Conservation (phyloP, 2,113 vertebrate species). For the Peucedramus taeniatus region DNA sequence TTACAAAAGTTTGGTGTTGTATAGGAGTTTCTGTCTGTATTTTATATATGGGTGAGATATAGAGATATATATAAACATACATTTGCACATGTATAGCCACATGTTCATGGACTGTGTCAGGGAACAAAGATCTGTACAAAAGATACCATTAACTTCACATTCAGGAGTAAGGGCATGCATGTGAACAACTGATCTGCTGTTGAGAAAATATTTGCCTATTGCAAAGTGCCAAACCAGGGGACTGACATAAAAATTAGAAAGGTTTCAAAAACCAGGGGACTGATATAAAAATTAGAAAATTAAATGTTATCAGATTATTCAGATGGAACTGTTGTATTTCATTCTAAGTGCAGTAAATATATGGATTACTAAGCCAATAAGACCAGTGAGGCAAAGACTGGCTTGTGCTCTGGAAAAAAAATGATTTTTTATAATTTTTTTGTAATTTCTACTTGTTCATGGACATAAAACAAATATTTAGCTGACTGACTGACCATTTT, state of each 20-base stretch:
- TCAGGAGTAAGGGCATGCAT: neutral
- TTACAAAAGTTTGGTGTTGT: neutral
- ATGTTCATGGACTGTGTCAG: neutral
- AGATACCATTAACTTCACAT: neutral
- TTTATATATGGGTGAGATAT: neutral
- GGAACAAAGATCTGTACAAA: neutral
- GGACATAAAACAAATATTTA: neutral
- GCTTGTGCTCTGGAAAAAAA: neutral
- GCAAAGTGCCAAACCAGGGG: constrained; percentile 1
- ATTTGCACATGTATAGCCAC: neutral
- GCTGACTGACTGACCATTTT: neutral
- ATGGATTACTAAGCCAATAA: constrained; percentile 46
- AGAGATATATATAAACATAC: fast-evolving
- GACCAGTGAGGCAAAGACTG: neutral
- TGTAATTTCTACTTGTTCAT: neutral
- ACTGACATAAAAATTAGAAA: constrained; percentile 56
- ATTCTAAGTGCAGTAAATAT: constrained; percentile 13
- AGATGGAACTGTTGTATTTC: constrained; percentile 27
- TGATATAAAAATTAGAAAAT: constrained; percentile 55
- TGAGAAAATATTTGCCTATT: constrained; percentile 24
- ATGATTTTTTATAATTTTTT: neutral
- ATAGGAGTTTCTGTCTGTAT: neutral
- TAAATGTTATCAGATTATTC: constrained; percentile 20
- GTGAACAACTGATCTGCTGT: neutral
- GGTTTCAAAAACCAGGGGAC: constrained; percentile 38